Base-by-base conservation (phyloP, 1,140 invertebrate species). In the Globodera rostochiensis region DNA sequence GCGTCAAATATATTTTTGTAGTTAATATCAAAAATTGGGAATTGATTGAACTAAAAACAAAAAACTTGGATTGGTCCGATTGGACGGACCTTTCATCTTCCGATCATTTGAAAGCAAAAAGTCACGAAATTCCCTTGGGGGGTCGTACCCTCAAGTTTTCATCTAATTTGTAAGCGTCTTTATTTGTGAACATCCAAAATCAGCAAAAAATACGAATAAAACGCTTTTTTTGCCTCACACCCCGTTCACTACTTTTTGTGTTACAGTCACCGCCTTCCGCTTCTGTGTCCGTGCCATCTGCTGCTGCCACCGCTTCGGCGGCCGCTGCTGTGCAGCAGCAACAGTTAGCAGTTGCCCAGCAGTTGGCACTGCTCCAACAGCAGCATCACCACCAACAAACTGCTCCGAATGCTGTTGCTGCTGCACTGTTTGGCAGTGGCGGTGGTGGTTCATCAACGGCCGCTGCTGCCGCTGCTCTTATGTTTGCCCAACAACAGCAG, bases 261-360 rank as follows among this genome's bases (percentile, higher is more conserved):
- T 80, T 46, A 73, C 53, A 80, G 79, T 82, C 15, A 50, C 84
- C 60, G 57, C 15, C 57, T 11, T 64, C 57, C 57, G 57, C 57
- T 64, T 64, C 82, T 71, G 67, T 79, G 82, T 85, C 73, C 70
- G 47, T 71, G 85, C 85, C 77, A 74, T 47, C 60, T 25, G 53
- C 77, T 79, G 69, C 83, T 79, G 45, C 82, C 50, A 79, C 82
- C 57, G 67, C 73, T 73, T 85, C 73, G 47, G 47, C 57, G 85
- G 82, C 77, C 74, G n/a, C 60, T 25, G 53, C 77, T 79, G 69
- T 76, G 67, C 21, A 79, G 47, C 82, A 69, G 82, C 84, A 82
- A 77, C 84, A 86, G 46, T 73, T 84, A 21, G 85, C 84, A 6
- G 85, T 84, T 15, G 74, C 82, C 6, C 84, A 85, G 85, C 84